Evolutionary conservation across 1,140 invertebrate species (phyloP).

Genomic region (Solenopsis fugax): DNA sequence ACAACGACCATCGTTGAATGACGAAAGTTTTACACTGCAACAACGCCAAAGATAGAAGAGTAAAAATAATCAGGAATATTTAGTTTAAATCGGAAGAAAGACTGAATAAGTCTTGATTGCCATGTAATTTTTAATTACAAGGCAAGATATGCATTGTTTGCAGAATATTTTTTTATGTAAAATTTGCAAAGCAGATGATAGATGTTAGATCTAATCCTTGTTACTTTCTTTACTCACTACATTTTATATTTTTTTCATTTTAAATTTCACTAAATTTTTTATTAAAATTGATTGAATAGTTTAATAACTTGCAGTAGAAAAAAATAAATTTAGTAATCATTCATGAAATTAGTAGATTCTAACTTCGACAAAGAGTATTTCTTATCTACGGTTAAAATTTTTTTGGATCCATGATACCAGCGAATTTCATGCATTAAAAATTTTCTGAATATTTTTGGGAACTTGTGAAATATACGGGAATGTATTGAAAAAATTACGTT

Average conservation of each 20-base stretch:
- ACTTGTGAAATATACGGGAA: background rate
- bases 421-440: background rate
- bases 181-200: background rate
- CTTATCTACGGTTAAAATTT: too few relatives aligned
- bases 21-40: background rate
- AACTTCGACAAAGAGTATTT: background rate
- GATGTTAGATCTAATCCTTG: background rate
- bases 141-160: background rate
- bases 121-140: background rate
- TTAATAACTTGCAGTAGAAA: background rate
- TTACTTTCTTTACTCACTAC: background rate
- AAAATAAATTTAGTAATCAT: background rate
- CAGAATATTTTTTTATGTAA: background rate
- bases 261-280: constrained; percentile 2
- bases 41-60: background rate
- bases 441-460: background rate
- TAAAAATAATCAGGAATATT: background rate
- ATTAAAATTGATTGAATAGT: background rate
- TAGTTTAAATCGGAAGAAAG: background rate
- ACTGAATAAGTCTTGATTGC: background rate
- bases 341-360: background rate
- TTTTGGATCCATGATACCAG: background rate
- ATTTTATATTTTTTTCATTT: background rate
- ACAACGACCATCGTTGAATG: background rate
- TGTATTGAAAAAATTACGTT: constrained; percentile 9